Base-by-base conservation (phyloP, 2,888 invertebrate species). In the Drosophila rubida region DNA sequence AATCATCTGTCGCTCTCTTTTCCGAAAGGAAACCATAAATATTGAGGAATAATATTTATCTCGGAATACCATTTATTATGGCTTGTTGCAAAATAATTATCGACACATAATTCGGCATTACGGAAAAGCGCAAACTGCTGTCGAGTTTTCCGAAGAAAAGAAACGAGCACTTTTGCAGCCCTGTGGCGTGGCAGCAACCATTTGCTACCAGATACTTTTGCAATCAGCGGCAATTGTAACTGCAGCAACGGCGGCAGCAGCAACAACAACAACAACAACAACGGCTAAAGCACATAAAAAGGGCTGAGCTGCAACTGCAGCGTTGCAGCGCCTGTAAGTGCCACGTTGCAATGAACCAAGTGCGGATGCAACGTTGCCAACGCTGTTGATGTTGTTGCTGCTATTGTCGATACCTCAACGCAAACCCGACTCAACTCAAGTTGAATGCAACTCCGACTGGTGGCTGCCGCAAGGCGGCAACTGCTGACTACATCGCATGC, bases 141-240 rank as follows among this genome's bases (percentile, higher is more conserved):
- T 35, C 49, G 19, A 32, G 53, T 48, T 54, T 44, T 13, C 19
- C 19, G 3, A 19, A 19, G 19, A 27, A 35, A 8, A 7, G 32
- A 49, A 14, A 44, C 11, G 14, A 11, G 11, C 32, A 60, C 32
- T 57, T 39, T 42, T 57, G 69, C 64, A 69, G 66, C 79, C 81
- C 80, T 77, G 57, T 30, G 19, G 51, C 50, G 14, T 13, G 45
- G 32, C 61, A 46, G 46, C 61, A 42, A 46, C 75, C 78, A 69
- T 78, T 80, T 78, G 62, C 64, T 64, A 23, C 27, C 59, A 75
- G 70, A 80, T 78, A 78, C 79, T 81, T 79, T 81, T 69, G 85
- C 82, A 82, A 82, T 82, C 82, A 87, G 70, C 69, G 66, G 67
- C 70, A 81, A 84, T 82, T 87, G 82, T 81, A 75, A 27, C 54